Conservation (phyloP, 2,888 invertebrate species). For the Brachynemurus nebulosus region DNA sequence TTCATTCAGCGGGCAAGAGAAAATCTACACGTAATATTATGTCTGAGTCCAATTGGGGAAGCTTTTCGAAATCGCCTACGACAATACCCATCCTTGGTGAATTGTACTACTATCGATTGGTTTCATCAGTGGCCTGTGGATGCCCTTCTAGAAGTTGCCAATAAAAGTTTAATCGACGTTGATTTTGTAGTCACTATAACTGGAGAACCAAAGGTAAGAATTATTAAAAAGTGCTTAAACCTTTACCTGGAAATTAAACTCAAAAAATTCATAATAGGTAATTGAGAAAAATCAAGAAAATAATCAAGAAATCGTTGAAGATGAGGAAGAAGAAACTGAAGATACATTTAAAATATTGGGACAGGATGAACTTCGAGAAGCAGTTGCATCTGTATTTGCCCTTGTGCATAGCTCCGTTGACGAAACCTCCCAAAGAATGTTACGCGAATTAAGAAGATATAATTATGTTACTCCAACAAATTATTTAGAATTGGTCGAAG, state of each 20-base stretch:
- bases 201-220: slow-evolving; percentile 42
- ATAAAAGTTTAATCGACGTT: slow-evolving; percentile 61
- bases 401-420: slow-evolving; percentile 73
- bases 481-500: slow-evolving; percentile 70
- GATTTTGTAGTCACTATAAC: slow-evolving; percentile 57
- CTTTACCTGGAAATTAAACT: too few relatives aligned
- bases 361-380: slow-evolving; percentile 45
- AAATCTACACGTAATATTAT: slow-evolving; percentile 67
- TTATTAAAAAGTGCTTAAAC: too few relatives aligned
- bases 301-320: background rate
- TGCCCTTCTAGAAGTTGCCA: slow-evolving; percentile 78
- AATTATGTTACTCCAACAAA: slow-evolving; percentile 85
- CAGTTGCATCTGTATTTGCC: slow-evolving; percentile 62
- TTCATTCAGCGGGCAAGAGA: slow-evolving; percentile 61
- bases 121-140: slow-evolving; percentile 80
- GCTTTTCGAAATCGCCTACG: slow-evolving; percentile 70
- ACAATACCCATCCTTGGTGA: slow-evolving; percentile 78
- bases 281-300: too few relatives aligned
- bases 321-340: background rate
- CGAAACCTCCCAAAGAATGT: slow-evolving; percentile 56
- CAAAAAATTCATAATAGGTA: too few relatives aligned
- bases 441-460: slow-evolving; percentile 58
- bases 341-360: slow-evolving; percentile 23
- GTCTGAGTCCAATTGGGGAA: slow-evolving; percentile 83
- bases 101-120: slow-evolving; percentile 83